Base-by-base conservation (phyloP, 2,888 invertebrate genomes). In the Ariolimax columbianus region DNA sequence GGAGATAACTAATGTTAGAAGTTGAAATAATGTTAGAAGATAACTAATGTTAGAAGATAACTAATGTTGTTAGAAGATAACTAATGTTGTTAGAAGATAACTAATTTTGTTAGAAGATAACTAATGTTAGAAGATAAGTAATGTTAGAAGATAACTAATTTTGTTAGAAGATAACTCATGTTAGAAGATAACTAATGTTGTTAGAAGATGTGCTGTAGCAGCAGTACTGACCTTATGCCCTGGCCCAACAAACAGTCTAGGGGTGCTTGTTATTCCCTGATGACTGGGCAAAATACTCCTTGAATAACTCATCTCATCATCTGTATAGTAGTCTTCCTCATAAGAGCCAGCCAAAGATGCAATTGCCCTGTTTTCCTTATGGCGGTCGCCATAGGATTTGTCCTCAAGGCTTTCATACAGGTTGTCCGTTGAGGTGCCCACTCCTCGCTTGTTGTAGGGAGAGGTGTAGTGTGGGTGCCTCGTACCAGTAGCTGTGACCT, bases 221-320 rank as follows among this genome's bases (percentile, higher is more conserved):
- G 3, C 59, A 63, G n/a, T 63, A 72, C 77, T 77, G 6, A 83
- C 83, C 83, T 68, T 83, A 51, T 77, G 77, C 2, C 40, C 30
- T 40, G 47, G 59, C n/a, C 36, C 59, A 36, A 83, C 36, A 87
- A 55, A 88, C 14, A 90, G 90, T 30, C 91, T 86, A 19, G 92
- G 92, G 19, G 92, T 91, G 86, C 91, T 91, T 79, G 91, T 90
- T 14, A 91, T 88, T 26, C 90, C 86, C 43, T 80, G 85, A 77
- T 89, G 88, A 33, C 87, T 86, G 38, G 85, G 86, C 17, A 75
- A 59, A 4, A 36, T 36, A 36, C 81, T 55, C n/a, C 85, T 68
- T n/a, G 43, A 47, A 9, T 51, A 68, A 19, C 36, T 63, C 51
- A 51, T 38, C 19, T 63, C 80, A 38, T 80, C 84, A 84, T 84